Conservation (phyloP, 1,140 invertebrate species). For the Drosophila arawakana region DNA sequence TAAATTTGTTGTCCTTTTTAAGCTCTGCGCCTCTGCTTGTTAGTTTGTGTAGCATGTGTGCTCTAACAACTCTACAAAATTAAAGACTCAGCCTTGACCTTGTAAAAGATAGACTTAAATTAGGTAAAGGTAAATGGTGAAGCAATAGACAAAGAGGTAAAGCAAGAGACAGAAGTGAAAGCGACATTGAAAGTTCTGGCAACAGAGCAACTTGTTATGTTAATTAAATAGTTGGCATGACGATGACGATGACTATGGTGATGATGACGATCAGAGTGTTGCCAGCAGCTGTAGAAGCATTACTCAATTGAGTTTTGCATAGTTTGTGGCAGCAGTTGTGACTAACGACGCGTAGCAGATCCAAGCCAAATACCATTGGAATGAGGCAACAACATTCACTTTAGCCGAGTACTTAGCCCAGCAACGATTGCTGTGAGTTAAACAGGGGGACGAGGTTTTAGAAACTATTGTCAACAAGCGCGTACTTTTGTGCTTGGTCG, state of each 20-base stretch:
- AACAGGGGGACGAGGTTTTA: not conserved
- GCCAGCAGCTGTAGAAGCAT: slow-evolving; percentile 23
- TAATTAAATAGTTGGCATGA: slow-evolving; percentile 69
- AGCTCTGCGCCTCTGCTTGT: too few relatives aligned
- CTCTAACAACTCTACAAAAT: too few relatives aligned
- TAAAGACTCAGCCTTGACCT: slow-evolving; percentile 19
- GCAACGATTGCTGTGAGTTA: slow-evolving; percentile 50
- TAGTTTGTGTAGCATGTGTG: too few relatives aligned
- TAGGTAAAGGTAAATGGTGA: not conserved
- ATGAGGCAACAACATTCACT: slow-evolving; percentile 47
- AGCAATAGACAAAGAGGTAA: not conserved
- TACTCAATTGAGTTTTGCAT: slow-evolving; percentile 65
- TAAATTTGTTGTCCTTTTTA: too few relatives aligned
- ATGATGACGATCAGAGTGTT: too few relatives aligned
- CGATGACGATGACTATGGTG: slow-evolving; percentile 13
- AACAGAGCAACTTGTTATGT: slow-evolving; percentile 43
- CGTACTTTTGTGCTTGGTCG: slow-evolving; percentile 29
- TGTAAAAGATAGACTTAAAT: not conserved
- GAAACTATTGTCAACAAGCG: slow-evolving; percentile 59
- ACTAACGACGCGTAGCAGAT: slow-evolving; percentile 46
- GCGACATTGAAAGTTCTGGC: not conserved
- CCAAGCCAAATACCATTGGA: slow-evolving; percentile 1
- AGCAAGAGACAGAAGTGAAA: not conserved
- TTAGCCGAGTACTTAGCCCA: slow-evolving; percentile 59
- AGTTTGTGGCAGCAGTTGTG: slow-evolving; percentile 55